Percentiles rank a stretch among this genome's conserved stretches.
phyloP scores from a whole-genome alignment of 2,888 invertebrate genomes.

The Azorinus chamasolen region DNA sequence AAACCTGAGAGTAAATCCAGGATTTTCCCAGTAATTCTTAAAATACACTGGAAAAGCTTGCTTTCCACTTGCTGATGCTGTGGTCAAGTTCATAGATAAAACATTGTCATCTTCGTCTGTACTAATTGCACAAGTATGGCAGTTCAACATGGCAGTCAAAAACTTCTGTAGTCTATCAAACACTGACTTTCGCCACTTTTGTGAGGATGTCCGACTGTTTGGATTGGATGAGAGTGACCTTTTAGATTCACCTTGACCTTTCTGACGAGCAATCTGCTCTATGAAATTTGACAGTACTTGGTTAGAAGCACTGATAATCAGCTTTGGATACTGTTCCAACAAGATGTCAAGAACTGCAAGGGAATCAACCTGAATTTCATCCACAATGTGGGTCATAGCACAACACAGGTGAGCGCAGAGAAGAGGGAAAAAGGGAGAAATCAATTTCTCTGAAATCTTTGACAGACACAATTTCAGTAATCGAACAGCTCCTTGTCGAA shows the following conservation, averaged over 20 bases:
- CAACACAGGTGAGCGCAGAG: conserved; percentile 93
- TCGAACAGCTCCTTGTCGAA: conserved; percentile 87
- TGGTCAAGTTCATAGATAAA: background rate
- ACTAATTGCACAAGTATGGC: conserved; percentile 2
- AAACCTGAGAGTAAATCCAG: conserved; percentile 64
- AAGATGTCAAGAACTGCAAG: conserved; percentile 92
- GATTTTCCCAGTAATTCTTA: conserved; percentile 49
- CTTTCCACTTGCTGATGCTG: background rate
- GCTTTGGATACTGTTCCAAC: conserved; percentile 89
- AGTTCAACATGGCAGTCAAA: conserved; percentile 80
- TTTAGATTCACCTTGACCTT: conserved; percentile 54
- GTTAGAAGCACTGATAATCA: conserved; percentile 90
- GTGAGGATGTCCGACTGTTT: conserved; percentile 91
- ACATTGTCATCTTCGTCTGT: background rate
- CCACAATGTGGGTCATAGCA: conserved; percentile 96
- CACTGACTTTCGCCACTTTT: conserved; percentile 93
- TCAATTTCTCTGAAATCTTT: conserved; percentile 62
- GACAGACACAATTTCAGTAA: conserved; percentile 85
- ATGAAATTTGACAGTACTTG: conserved; percentile 93
- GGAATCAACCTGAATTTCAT: conserved; percentile 93
- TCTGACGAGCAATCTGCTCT: conserved; percentile 91
- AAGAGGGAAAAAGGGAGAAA: conserved; percentile 91
- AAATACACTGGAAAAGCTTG: conserved; percentile 41
- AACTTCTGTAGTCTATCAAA: conserved; percentile 89
- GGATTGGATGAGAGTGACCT: conserved; percentile 91